Evolutionary conservation across 2,888 invertebrate species (phyloP).

Genomic region (Acleris emargana): DNA sequence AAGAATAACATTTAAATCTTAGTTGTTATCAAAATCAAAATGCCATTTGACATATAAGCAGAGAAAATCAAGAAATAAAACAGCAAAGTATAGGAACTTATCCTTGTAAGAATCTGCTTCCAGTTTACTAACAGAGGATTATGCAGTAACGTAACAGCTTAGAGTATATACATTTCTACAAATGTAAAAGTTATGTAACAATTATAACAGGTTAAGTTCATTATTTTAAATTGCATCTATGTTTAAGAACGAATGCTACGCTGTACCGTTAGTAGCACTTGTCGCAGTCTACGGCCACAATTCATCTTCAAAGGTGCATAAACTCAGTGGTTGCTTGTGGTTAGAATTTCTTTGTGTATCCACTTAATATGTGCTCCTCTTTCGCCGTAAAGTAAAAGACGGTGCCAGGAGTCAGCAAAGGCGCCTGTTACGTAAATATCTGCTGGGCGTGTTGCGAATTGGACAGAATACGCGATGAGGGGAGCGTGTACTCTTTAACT

Average conservation of each 20-base stretch:
- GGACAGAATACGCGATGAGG: slow-evolving; percentile 80
- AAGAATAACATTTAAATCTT: no score
- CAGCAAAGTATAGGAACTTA: no score
- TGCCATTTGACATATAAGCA: no score
- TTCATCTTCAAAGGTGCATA: background rate
- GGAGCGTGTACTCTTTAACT: slow-evolving; percentile 69
- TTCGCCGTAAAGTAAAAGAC: slow-evolving; percentile 53
- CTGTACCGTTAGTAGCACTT: background rate
- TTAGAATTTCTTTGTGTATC: slow-evolving; percentile 59
- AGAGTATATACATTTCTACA: no score
- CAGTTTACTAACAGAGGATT: no score
- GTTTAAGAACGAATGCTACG: background rate
- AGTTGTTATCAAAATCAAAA: no score
- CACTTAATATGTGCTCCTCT: slow-evolving; percentile 52
- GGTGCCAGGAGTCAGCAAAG: slow-evolving; percentile 74
- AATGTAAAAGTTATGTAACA: no score
- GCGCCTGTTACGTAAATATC: slow-evolving; percentile 80
- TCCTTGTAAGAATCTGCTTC: no score
- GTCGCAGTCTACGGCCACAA: background rate
- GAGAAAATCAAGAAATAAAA: no score
- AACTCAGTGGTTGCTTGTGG: slow-evolving; percentile 38
- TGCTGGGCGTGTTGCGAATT: slow-evolving; percentile 78
- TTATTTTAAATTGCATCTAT: background rate
- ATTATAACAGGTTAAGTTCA: no score
- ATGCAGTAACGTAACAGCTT: no score